These are phyloP conservation scores for Baryphthengus martii DNA, from an alignment of 2,113 vertebrate genomes.

Conservation along the genomic window DNA sequence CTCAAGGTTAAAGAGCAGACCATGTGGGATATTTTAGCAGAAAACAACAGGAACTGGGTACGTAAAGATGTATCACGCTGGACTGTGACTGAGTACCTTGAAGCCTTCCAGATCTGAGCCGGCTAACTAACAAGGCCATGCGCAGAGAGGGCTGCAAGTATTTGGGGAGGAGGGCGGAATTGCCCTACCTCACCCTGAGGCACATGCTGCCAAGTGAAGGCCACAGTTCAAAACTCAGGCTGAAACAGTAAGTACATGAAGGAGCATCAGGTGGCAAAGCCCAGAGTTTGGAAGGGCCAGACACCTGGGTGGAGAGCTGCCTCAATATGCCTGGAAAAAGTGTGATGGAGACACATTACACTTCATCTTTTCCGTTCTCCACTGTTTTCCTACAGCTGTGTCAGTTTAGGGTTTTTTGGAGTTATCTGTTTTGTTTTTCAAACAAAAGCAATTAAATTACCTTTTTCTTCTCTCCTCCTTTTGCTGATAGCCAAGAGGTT, in stretches of 20 bases:
- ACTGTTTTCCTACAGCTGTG: not conserved
- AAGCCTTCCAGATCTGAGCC: not conserved
- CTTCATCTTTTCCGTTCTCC: not conserved
- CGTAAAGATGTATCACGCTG: not conserved
- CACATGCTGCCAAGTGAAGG: not conserved
- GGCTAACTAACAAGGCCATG: not conserved
- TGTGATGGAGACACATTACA: not conserved
- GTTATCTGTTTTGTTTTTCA: not conserved
- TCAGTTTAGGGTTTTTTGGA: not conserved
- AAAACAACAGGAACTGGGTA: not conserved
- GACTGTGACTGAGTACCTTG: not conserved
- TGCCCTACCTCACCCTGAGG: not conserved
- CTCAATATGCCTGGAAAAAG: not conserved
- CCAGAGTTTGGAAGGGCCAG: not conserved
- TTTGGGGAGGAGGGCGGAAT: not conserved
- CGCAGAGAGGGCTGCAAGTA: too few species aligned
- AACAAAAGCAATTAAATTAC: not conserved
- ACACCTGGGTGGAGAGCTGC: not conserved
- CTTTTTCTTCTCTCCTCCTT: not conserved
- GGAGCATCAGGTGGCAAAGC: not conserved
- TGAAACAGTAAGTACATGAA: not conserved
- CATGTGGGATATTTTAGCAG: not conserved
- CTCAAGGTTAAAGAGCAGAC: not conserved
- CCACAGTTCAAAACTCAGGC: not conserved
- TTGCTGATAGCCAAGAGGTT: not conserved